A percentile compares a stretch with the other conserved stretches of the same genome.
phyloP scores from a whole-genome alignment of 2,797 vertebrate species.

The Yasuhikotakia modesta region DNA sequence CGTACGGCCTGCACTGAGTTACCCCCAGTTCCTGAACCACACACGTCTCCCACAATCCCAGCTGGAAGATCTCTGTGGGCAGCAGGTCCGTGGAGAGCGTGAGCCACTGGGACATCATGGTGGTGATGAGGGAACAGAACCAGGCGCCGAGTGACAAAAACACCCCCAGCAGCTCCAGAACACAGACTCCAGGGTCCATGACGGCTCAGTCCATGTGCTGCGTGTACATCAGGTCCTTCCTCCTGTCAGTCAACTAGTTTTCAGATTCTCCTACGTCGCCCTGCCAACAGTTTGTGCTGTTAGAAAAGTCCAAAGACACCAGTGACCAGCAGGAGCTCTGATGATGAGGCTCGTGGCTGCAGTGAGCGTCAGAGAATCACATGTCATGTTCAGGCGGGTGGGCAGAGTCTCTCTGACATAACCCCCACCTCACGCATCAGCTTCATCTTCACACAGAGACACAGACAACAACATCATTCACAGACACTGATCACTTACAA shows the following conservation, averaged over 20 bases:
- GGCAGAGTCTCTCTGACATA: slow-evolving; percentile 52
- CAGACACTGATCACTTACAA: slow-evolving; percentile 13
- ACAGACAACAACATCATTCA: slow-evolving; percentile 60
- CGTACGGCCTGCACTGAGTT: slow-evolving; percentile 63
- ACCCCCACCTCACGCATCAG: slow-evolving; percentile 33
- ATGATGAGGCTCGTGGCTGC: slow-evolving; percentile 17
- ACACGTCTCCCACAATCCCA: slow-evolving; percentile 75
- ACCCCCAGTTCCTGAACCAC: slow-evolving; percentile 68
- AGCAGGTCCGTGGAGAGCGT: slow-evolving; percentile 72
- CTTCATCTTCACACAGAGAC: slow-evolving; percentile 6
- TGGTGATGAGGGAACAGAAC: slow-evolving; percentile 70
- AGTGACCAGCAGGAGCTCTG: slow-evolving; percentile 22
- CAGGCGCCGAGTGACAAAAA: slow-evolving; percentile 63
- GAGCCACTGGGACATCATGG: slow-evolving; percentile 72
- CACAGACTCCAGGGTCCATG: slow-evolving; percentile 62
- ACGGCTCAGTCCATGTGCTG: not conserved
- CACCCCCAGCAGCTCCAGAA: slow-evolving; percentile 69
- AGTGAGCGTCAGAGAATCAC: slow-evolving; percentile 24
- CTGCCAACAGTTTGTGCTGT: slow-evolving; percentile 9
- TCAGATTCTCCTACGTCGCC: slow-evolving; percentile 1
- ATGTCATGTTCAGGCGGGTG: slow-evolving; percentile 35
- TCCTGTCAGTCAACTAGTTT: not conserved
- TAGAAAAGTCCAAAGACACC: not conserved
- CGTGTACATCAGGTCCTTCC: not conserved
- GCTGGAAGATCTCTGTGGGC: slow-evolving; percentile 67